phyloP scores from a whole-genome alignment of 1,140 invertebrate species.

The Spodoptera frugiperda region DNA sequence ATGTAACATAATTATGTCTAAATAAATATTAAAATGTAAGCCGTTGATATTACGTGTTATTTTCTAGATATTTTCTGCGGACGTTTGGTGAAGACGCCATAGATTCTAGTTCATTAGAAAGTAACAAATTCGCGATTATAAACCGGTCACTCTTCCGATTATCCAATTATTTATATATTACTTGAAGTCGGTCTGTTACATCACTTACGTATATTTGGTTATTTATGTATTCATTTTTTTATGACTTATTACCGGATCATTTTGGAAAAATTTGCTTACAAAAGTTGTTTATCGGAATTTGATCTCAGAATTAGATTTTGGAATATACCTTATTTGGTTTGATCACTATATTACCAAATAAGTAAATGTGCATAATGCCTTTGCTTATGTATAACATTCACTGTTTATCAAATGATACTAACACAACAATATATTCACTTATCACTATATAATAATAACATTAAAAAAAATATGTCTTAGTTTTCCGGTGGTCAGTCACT shows the following conservation, averaged over 20 bases:
- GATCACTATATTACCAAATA: too few species aligned
- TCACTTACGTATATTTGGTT: background rate
- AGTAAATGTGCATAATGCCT: too few species aligned
- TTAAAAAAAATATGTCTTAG: too few species aligned
- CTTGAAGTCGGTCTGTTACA: slow-evolving; percentile 17
- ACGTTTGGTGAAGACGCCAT: background rate
- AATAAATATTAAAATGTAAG: too few species aligned
- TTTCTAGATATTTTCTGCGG: background rate
- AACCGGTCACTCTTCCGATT: slow-evolving; percentile 23
- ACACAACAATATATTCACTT: too few species aligned
- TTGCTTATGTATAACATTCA: too few species aligned
- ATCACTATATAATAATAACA: too few species aligned
- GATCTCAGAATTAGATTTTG: too few species aligned
- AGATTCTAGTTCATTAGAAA: slow-evolving; percentile 26
- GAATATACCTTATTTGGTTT: too few species aligned
- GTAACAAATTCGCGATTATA: slow-evolving; percentile 8
- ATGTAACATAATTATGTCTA: too few species aligned
- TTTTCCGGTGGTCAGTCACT: too few species aligned
- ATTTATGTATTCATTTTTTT: background rate
- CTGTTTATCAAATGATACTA: too few species aligned
- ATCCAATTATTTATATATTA: slow-evolving; percentile 24
- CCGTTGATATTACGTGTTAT: background rate
- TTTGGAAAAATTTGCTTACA: background rate
- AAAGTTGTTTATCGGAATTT: background rate
- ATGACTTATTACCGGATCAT: background rate